A percentile compares a stretch with the other conserved stretches of the same genome.
Conservation (phyloP, 1,140 invertebrate species). For the Dendrolimus punctatus region DNA sequence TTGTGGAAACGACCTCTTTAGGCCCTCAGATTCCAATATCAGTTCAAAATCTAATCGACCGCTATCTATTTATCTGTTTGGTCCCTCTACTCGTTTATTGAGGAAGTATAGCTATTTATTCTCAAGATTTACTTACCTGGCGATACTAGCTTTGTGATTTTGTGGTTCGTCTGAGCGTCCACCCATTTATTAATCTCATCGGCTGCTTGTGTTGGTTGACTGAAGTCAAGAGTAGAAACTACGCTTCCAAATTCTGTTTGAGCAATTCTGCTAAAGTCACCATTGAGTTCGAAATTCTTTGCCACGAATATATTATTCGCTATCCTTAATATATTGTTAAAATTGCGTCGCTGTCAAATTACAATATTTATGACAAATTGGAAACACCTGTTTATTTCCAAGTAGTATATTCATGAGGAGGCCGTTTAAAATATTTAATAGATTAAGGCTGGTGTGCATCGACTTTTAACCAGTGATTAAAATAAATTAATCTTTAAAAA, state of each 20-base stretch:
- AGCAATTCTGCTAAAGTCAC: conserved; percentile 35
- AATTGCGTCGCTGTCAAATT: conserved; percentile 41
- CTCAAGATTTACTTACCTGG: conserved; percentile 51
- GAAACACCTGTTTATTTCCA: no score
- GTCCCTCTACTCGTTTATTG: no score
- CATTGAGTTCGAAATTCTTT: conserved; percentile 33
- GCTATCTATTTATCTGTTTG: no score
- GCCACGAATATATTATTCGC: conserved; percentile 43
- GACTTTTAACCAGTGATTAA: no score
- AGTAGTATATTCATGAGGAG: no score
- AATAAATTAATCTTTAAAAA: no score
- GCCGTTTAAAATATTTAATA: background rate
- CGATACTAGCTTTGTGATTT: conserved; percentile 73
- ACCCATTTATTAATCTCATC: conserved; percentile 79
- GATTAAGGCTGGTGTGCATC: no score
- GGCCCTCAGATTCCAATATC: no score
- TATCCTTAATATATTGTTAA: conserved; percentile 37
- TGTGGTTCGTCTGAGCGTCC: conserved; percentile 70
- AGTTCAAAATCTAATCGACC: no score
- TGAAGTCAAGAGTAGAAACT: conserved; percentile 65
- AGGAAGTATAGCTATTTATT: no score
- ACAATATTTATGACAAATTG: background rate
- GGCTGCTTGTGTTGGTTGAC: conserved; percentile 40
- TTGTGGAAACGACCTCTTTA: no score
- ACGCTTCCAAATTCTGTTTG: conserved; percentile 40